phyloP scores from a whole-genome alignment of 2,888 invertebrate genomes.

The Xanthorhoe spadicearia region DNA sequence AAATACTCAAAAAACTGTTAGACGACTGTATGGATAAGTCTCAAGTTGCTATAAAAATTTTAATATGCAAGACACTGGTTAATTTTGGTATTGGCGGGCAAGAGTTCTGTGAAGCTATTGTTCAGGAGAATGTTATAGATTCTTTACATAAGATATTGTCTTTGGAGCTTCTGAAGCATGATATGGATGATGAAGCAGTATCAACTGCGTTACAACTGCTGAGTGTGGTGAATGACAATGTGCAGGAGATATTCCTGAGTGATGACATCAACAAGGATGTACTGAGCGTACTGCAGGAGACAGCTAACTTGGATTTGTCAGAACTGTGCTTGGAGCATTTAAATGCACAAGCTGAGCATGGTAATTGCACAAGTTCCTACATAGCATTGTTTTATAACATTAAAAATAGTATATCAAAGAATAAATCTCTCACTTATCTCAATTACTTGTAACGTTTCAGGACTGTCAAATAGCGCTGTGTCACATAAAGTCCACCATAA shows the following conservation, averaged over 20 bases:
- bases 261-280: constrained; percentile 84
- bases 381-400: too few relatives aligned
- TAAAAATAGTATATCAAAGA: too few relatives aligned
- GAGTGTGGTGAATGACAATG: constrained; percentile 86
- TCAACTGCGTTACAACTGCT: constrained; percentile 84
- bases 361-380: too few relatives aligned
- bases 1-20: constrained; percentile 72
- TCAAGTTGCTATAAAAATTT: constrained; percentile 85
- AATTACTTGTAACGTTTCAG: too few relatives aligned
- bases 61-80: constrained; percentile 89
- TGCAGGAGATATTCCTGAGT: constrained; percentile 83
- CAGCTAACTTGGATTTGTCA: constrained; percentile 89
- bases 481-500: too few relatives aligned
- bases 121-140: constrained; percentile 82
- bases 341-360: constrained; percentile 90
- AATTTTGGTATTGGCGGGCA: constrained; percentile 92
- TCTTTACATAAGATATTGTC: constrained; percentile 81
- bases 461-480: too few relatives aligned
- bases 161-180: constrained; percentile 74
- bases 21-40: constrained; percentile 59
- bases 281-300: constrained; percentile 86
- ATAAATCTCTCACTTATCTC: too few relatives aligned
- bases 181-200: constrained; percentile 83
- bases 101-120: constrained; percentile 85
- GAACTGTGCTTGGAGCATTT: constrained; percentile 91